Percentiles rank a stretch among this genome's conserved stretches.
Evolutionary conservation across 1,140 invertebrate genomes (phyloP).

Genomic region (Hestina assimilis): DNA sequence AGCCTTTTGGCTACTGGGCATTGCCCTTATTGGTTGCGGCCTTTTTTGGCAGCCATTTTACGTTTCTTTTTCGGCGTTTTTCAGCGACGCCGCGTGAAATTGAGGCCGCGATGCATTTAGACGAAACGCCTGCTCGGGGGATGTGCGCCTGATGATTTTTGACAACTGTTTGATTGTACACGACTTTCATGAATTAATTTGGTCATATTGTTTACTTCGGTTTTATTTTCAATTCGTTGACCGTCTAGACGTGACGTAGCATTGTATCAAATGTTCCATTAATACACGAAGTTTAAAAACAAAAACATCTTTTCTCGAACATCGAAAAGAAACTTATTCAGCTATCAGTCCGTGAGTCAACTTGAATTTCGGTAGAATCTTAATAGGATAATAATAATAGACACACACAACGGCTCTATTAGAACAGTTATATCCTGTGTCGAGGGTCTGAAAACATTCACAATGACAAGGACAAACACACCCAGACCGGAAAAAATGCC

Average conservation of each 20-base stretch:
- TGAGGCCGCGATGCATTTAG: slow-evolving; percentile 33
- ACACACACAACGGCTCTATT: too few species aligned
- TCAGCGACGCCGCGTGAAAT: slow-evolving; percentile 45
- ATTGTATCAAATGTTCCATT: background rate
- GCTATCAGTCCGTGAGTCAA: too few species aligned
- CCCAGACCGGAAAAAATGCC: too few species aligned
- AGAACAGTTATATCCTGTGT: too few species aligned
- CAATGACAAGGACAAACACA: too few species aligned
- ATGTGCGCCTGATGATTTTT: slow-evolving; percentile 34
- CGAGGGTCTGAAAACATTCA: too few species aligned
- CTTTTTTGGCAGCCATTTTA: slow-evolving; percentile 27
- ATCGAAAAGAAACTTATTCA: background rate
- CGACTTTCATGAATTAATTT: slow-evolving; percentile 12
- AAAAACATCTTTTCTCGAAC: background rate
- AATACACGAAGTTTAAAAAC: too few species aligned
- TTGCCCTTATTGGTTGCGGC: slow-evolving; percentile 28
- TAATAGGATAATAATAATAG: too few species aligned
- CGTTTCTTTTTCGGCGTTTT: slow-evolving; percentile 36
- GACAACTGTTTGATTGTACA: slow-evolving; percentile 24
- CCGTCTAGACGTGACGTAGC: background rate
- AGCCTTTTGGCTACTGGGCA: slow-evolving; percentile 22
- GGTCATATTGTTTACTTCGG: background rate
- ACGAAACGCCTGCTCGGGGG: slow-evolving; percentile 18
- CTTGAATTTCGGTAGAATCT: too few species aligned
- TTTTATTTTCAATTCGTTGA: background rate